Percentiles rank a stretch among this genome's conserved stretches.
These are phyloP conservation scores for Trachurus trachurus DNA, from an alignment of 2,797 vertebrate genomes.

Conservation along the genomic window DNA sequence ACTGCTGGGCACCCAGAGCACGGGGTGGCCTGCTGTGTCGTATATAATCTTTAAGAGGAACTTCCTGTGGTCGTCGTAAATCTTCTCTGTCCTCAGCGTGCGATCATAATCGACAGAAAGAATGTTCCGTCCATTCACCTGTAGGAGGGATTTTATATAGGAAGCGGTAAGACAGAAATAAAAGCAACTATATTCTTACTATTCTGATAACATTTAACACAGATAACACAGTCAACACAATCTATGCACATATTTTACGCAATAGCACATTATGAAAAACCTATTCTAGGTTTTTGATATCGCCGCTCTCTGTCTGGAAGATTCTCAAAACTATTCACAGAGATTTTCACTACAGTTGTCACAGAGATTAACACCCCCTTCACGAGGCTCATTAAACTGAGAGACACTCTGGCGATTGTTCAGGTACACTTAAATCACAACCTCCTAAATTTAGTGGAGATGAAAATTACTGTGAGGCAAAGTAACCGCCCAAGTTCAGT, in stretches of 20 bases:
- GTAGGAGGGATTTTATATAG: constrained; percentile 59
- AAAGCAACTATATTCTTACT: neutral
- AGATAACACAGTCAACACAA: neutral
- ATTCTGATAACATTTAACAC: neutral
- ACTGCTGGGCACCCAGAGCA: constrained; percentile 98
- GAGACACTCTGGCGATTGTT: constrained; percentile 85
- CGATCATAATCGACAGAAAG: constrained; percentile 99
- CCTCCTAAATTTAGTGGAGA: constrained; percentile 81
- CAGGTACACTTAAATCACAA: constrained; percentile 86
- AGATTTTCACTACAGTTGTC: constrained; percentile 83
- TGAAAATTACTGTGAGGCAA: constrained; percentile 69
- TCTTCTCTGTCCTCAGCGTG: constrained; percentile 96
- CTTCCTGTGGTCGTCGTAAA: constrained; percentile 99
- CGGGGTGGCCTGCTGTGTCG: constrained; percentile 94
- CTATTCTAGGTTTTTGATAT: constrained; percentile 31
- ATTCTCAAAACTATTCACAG: constrained; percentile 77
- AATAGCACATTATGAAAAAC: constrained; percentile 38
- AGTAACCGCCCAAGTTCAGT: constrained; percentile 69
- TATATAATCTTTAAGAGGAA: constrained; percentile 98
- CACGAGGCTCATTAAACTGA: constrained; percentile 87
- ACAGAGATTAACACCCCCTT: constrained; percentile 85
- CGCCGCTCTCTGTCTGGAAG: constrained; percentile 22
- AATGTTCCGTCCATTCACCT: constrained; percentile 99
- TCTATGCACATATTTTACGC: neutral
- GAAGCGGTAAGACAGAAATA: constrained; percentile 1